A percentile compares a stretch with the other conserved stretches of the same genome.
These are phyloP conservation scores for Setophaga coronata DNA, from an alignment of 2,113 vertebrate species.

Conservation along the genomic window DNA sequence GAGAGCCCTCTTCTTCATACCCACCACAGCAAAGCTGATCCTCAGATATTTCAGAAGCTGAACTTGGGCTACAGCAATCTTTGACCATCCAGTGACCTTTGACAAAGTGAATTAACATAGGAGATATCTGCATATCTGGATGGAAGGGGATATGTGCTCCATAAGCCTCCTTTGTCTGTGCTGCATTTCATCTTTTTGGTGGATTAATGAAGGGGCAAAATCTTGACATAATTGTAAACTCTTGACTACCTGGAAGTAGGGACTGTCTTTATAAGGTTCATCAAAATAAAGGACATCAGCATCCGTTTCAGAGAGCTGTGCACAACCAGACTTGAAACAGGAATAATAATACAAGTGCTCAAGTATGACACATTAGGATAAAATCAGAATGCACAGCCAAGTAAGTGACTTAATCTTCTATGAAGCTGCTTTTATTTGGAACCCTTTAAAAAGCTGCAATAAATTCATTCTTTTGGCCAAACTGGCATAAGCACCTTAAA, in stretches of 20 bases:
- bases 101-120: background rate
- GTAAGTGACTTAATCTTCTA: background rate
- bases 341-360: background rate
- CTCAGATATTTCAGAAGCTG: background rate
- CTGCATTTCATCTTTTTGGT: background rate
- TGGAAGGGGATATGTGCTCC: background rate
- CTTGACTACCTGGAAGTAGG: background rate
- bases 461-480: background rate
- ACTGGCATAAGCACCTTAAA: background rate
- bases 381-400: background rate
- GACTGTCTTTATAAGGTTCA: background rate
- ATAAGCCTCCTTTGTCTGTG: accelerated
- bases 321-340: background rate
- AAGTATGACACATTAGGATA: background rate
- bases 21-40: background rate
- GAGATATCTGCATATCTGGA: background rate
- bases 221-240: background rate
- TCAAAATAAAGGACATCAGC: background rate
- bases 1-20: background rate
- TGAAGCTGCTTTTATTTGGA: background rate
- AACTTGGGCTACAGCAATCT: background rate
- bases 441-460: background rate
- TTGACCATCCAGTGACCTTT: background rate
- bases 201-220: background rate
- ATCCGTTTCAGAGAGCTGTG: background rate